Evolutionary conservation across 2,797 vertebrate genomes (phyloP).

Genomic region (Ispidina lecontei): DNA sequence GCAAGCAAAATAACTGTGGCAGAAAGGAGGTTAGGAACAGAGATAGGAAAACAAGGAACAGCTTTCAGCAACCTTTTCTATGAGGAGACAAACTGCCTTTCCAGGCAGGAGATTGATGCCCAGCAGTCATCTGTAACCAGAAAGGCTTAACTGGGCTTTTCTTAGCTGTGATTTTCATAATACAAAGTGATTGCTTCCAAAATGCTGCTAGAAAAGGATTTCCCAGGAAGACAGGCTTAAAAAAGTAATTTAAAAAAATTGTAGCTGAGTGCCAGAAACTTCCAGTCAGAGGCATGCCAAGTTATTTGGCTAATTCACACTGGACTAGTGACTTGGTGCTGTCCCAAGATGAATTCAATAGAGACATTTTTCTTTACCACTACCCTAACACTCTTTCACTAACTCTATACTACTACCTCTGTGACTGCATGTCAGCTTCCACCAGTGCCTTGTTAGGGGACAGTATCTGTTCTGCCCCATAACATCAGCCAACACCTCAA

Average conservation of each 20-base stretch:
- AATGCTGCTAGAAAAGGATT: not conserved
- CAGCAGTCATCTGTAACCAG: not conserved
- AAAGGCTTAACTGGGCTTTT: conserved; percentile 3
- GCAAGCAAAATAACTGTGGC: not conserved
- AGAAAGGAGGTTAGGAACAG: not conserved
- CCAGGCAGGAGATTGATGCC: not conserved
- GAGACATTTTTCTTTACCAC: not conserved
- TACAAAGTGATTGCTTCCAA: not conserved
- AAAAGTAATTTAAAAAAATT: not conserved
- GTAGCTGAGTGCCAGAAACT: not conserved
- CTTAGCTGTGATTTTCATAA: not conserved
- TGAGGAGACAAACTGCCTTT: not conserved
- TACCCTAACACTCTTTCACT: not conserved
- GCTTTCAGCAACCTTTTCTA: not conserved
- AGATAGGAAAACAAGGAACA: conserved; percentile 5
- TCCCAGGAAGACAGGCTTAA: not conserved
- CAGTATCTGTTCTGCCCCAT: not conserved
- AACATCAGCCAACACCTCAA: not conserved
- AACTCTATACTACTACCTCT: too few species aligned
- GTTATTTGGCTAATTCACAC: not conserved
- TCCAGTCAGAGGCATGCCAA: not conserved
- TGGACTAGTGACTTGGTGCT: not conserved
- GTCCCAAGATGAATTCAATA: not conserved
- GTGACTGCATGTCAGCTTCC: not conserved
- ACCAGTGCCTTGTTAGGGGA: not conserved